Conservation (phyloP, 2,113 vertebrate genomes). For the Phoenicopterus ruber region DNA sequence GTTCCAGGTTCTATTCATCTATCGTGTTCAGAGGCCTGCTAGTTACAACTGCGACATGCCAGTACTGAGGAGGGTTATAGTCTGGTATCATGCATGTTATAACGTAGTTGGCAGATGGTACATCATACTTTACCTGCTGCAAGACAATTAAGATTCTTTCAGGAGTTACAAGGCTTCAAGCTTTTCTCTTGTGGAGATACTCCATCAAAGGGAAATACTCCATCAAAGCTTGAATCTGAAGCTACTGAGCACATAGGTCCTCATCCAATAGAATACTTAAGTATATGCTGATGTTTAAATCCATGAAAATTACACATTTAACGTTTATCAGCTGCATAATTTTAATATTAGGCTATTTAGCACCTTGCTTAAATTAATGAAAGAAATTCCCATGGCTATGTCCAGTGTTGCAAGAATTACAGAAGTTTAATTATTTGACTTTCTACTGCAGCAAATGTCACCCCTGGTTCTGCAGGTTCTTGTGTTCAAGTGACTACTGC, state of each 20-base stretch:
- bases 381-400: neutral
- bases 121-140: neutral
- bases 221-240: neutral
- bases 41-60: neutral
- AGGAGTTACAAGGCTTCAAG: neutral
- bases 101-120: neutral
- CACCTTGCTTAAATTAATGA: neutral
- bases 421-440: neutral
- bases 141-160: neutral
- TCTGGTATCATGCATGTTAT: fast-evolving
- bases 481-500: neutral
- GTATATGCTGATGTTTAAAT: neutral
- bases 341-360: neutral
- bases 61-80: neutral
- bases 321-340: neutral
- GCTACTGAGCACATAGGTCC: fast-evolving
- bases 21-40: neutral
- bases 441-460: neutral
- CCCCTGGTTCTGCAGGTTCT: neutral
- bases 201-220: neutral
- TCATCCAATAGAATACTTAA: neutral
- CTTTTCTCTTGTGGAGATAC: neutral
- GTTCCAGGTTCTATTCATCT: neutral
- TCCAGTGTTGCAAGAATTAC: neutral
- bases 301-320: neutral